Percentiles rank a stretch among this genome's conserved stretches.
phyloP scores from a whole-genome alignment of 2,113 vertebrate species.

The Serranochromis macrocephalus region DNA sequence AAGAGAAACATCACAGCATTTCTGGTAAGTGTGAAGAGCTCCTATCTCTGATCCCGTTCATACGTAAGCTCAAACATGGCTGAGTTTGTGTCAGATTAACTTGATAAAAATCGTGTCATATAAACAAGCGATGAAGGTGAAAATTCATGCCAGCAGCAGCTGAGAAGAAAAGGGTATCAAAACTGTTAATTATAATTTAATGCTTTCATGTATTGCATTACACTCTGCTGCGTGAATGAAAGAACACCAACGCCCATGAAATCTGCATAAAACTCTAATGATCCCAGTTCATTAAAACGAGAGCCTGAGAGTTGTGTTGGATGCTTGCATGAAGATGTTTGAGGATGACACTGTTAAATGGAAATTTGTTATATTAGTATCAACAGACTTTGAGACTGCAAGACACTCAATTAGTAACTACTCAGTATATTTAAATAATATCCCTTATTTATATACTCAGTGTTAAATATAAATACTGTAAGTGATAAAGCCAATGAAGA shows the following conservation, averaged over 20 bases:
- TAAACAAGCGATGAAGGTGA: background rate
- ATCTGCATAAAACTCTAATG: background rate
- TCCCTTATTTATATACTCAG: background rate
- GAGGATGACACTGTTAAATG: background rate
- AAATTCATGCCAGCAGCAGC: background rate
- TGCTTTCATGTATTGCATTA: background rate
- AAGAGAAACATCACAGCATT: background rate
- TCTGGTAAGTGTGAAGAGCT: background rate
- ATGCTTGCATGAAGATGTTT: background rate
- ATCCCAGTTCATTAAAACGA: background rate
- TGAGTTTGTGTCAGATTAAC: background rate
- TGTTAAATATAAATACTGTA: background rate
- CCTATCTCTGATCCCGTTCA: background rate
- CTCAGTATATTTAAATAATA: background rate
- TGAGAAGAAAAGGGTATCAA: background rate
- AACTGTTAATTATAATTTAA: background rate
- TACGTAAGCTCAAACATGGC: background rate
- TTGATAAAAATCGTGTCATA: background rate
- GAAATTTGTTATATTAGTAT: background rate
- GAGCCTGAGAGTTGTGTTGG: background rate
- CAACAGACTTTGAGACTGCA: background rate
- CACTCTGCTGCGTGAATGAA: background rate
- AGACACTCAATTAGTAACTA: background rate
- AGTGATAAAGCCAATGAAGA: background rate
- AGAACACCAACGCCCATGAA: background rate